Evolutionary conservation across 2,113 vertebrate genomes (phyloP), one percentile per base, ranked within the genome.

Genomic region (Bungarus multicinctus): DNA sequence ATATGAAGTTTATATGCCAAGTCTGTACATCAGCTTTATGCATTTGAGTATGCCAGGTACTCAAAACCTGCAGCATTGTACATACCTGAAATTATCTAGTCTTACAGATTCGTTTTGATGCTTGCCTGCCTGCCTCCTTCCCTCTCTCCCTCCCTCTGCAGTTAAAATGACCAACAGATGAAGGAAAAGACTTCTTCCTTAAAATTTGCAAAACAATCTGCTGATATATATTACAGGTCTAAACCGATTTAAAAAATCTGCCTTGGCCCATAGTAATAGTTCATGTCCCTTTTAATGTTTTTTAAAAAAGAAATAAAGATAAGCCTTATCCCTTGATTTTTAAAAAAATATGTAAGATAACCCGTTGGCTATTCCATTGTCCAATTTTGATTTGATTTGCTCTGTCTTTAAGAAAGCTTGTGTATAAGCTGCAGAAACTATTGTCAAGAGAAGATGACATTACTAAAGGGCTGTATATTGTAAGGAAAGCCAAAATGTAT

Each of bases 371-470:
- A 16, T 91, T 1, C 90, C 16, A 0, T 0, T 81, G 53, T 69
- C 64, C 0, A 0, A 43, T 54, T 87, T 12, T 1, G 54, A 45
- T 74, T n/a, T 92, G 0, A 92, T 57, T 20, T 85, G 85, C 45
- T 90, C 50, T 94, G 88, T 81, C 91, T 54, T 50, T 25, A 52
- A 87, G 57, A 69, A 69, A 43, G 11, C 64, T 85, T 91, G 69
- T 92, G 45, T 92, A 81, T 96, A 93, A 74, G n/a, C n/a, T 18
- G 81, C 90, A 94, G 92, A 96, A 93, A 12, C 91, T 95, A 93
- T 95, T 97, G 85, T 95, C 39, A 58, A 88, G 87, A 39, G 34
- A 86, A 93, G 10, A 20, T 86, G n/a, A 89, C 53, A 93, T 88
- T 93, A 85, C 12, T 87, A 87, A 89, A 89, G 47, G 4, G 0